phyloP scores from a whole-genome alignment of 2,113 vertebrate genomes.

The Corydoras sp. region DNA sequence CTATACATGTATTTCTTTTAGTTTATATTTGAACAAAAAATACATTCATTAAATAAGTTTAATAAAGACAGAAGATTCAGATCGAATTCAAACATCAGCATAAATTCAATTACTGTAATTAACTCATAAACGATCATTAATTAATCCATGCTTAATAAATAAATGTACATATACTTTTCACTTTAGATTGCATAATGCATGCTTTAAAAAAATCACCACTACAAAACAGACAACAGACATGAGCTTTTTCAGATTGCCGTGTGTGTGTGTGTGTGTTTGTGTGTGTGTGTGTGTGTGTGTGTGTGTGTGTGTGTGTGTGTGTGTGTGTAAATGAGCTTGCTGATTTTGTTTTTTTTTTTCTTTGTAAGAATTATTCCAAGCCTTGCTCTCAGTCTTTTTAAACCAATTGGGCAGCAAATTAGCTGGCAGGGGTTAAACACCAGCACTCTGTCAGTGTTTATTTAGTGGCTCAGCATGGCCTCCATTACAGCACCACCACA shows the following conservation, averaged over 20 bases:
- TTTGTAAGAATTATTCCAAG: constrained; percentile 35
- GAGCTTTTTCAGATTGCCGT: no score
- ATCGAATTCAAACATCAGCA: no score
- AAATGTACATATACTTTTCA: no score
- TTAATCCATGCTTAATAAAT: no score
- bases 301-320: constrained; percentile 16
- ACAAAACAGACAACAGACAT: no score
- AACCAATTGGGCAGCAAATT: constrained; percentile 51
- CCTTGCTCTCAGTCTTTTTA: constrained; percentile 30
- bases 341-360: constrained; percentile 12
- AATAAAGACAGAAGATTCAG: no score
- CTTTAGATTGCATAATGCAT: no score
- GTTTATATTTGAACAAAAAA: background rate
- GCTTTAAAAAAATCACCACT: no score
- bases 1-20: background rate
- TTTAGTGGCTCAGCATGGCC: constrained; percentile 42
- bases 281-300: constrained; percentile 16
- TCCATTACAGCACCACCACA: constrained; percentile 38
- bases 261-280: no score
- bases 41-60: no score
- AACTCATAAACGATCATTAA: no score
- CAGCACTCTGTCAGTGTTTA: constrained; percentile 44
- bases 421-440: constrained; percentile 45
- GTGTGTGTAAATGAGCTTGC: constrained; percentile 22
- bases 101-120: no score